These are phyloP conservation scores for Halichoerus grypus DNA, from an alignment of 2,113 vertebrate genomes.

Conservation along the genomic window DNA sequence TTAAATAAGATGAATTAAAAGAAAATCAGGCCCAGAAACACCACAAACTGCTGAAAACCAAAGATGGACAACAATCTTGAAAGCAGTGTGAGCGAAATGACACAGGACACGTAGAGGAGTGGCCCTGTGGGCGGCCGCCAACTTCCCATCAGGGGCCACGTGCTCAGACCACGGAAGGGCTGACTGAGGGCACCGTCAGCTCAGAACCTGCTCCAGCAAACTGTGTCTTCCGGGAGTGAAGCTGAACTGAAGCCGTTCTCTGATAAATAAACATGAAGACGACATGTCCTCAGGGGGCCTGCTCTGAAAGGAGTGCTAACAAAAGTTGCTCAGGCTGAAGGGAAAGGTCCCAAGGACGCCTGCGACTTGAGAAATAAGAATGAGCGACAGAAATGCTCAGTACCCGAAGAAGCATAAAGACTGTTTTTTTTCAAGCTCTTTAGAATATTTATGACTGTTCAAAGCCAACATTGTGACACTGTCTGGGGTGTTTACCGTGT, in stretches of 20 bases:
- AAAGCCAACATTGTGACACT: neutral
- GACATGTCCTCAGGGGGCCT: neutral
- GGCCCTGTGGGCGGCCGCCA: accelerated
- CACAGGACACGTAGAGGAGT: accelerated
- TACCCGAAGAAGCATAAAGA: neutral
- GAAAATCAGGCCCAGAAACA: neutral
- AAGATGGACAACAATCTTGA: neutral
- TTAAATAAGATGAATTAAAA: neutral
- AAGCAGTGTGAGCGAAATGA: neutral
- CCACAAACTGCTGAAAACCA: neutral
- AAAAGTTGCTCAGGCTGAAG: neutral
- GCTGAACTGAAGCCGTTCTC: neutral
- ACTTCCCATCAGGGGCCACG: neutral
- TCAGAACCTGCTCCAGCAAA: neutral
- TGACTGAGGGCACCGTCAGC: neutral
- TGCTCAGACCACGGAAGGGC: neutral
- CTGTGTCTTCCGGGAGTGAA: neutral
- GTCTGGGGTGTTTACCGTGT: neutral
- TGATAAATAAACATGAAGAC: neutral
- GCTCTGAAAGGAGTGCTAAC: neutral
- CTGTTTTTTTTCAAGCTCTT: neutral
- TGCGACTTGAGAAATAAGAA: neutral
- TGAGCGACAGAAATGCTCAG: neutral
- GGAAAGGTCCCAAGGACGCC: neutral
- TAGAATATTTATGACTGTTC: neutral